Evolutionary conservation across 2,113 vertebrate species (phyloP), one percentile per base, ranked within the genome.

Genomic region (Eolophus roseicapilla): DNA sequence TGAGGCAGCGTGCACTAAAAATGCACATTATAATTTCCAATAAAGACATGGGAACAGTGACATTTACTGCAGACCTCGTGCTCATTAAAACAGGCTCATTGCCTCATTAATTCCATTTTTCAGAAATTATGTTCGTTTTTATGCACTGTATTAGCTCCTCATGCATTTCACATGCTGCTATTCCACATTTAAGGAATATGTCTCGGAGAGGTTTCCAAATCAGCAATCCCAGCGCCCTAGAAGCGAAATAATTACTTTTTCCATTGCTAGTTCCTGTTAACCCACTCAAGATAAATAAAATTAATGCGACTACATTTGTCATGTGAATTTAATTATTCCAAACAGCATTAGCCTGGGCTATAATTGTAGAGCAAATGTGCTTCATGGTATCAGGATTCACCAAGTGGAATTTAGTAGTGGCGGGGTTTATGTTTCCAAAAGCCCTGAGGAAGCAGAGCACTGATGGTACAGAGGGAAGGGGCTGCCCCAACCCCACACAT

Each of bases 241-340:
- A 85, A 97, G 82, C 52, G 63, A 95, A 92, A 96, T 91, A 92
- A 87, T 94, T 87, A 85, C 92, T 95, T 96, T 82, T 88, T 69
- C 93, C 92, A 59, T 79, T 88, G 77, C 89, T 84, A 62, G 90
- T 87, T 95, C 82, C 97, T 95, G 70, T 93, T 96, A 97, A 90
- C 88, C 95, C 95, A 95, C 91, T 97, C 95, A 95, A 97, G 93
- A 97, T 96, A 97, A 97, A 97, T 95, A 98, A 96, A 97, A 97
- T 93, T 94, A 97, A 97, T 89, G 94, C 29, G 16, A 65, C 86
- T 46, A 78, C 94, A 65, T 96, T 97, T 97, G 94, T 97, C 96
- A 91, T 85, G 83, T 86, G 91, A 96, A 96, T 92, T 97, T 97
- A 91, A 97, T 97, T 96, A 97, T 96, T 92, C 90, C 94, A 95